Conservation (phyloP, 35 echinoderm and acorn worm species). For the Eucidaris tribuloides region DNA sequence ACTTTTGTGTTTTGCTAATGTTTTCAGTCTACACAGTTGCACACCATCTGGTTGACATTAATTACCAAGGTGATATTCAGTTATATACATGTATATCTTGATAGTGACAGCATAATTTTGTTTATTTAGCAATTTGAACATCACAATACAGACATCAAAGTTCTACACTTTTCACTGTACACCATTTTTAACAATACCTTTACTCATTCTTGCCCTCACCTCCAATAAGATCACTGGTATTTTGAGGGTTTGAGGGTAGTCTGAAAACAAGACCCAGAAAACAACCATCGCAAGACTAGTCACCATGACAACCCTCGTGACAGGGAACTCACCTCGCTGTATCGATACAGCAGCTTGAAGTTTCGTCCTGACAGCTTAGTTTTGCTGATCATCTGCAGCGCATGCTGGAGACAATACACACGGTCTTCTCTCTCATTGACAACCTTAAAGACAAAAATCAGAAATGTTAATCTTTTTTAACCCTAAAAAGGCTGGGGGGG, state of each 20-base stretch:
- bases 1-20: no score
- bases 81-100: no score
- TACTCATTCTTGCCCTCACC: not conserved
- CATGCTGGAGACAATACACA: constrained; percentile 83
- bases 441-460: no score
- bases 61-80: no score
- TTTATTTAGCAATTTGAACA: no score
- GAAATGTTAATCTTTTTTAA: no score
- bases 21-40: no score
- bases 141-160: not conserved
- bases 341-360: constrained; percentile 60
- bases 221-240: not conserved
- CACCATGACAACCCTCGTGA: not conserved
- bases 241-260: no score
- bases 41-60: no score
- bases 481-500: no score
- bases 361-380: constrained; percentile 57
- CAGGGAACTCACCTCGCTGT: constrained; percentile 58
- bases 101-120: no score
- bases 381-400: constrained; percentile 51
- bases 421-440: constrained; percentile 75
- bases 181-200: not conserved
- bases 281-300: not conserved
- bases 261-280: no score
- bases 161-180: not conserved